Evolutionary conservation across 2,797 vertebrate species (phyloP), one percentile per base, ranked within the genome.

Genomic region (Ptychadena robeensis): DNA sequence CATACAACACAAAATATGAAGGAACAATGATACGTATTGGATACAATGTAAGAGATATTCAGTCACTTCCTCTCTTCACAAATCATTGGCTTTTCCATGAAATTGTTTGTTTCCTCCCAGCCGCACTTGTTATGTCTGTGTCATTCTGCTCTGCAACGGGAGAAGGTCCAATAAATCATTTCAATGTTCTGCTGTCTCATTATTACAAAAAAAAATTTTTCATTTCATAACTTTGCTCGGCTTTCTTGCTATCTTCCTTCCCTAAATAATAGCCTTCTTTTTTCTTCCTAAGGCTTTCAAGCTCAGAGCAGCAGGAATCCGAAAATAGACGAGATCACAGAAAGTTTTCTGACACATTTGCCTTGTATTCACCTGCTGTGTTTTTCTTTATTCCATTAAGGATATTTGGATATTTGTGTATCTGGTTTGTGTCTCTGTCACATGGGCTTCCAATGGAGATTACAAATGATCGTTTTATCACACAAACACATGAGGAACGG

Each of bases 191-290:
- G 74, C 59, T 38, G 81, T 73, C 57, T 77, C 59, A 82, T 82
- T 71, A 82, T 77, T 65, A 30, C 15, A 70, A 28, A 65, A 77
- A 67, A 70, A 28, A 65, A 77, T 78, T 61, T 79, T 72, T 73
- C 57, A 83, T 72, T 73, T 53, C 57, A 64, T 64, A 67, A 83
- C 76, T 83, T 77, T 79, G 66, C 48, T 70, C 38, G n/a, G 31
- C 59, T 79, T 83, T 18, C 74, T 57, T 72, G 59, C 74, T 77
- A 35, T 77, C 80, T 77, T 31, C 63, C 81, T 79, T 40, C 59
- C 40, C 74, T 79, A 83, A 82, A 79, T 78, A 83, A 83, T 78
- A 73, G 81, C 14, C 48, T 79, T 63, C 66, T 82, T 77, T 34
- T 73, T 53, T 22, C n/a, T 25, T 25, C n/a, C 9, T 32, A 80